These are phyloP conservation scores for Cryptus viduatorius DNA, from an alignment of 2,888 invertebrate species.

Conservation along the genomic window DNA sequence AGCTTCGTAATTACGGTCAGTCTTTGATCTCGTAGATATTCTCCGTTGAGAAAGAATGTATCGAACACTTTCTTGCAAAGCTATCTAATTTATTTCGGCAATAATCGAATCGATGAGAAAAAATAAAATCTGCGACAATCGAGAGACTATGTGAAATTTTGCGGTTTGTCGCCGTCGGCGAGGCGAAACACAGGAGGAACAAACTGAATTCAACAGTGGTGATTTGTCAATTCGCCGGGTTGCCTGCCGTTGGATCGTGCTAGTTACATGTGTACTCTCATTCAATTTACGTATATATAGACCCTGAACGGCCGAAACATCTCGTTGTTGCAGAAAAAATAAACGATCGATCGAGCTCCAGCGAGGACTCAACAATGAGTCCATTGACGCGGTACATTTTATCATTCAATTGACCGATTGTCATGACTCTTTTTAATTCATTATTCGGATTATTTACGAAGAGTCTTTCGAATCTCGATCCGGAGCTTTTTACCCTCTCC, in stretches of 20 bases:
- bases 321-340: neutral
- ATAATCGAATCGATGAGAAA: slow-evolving; percentile 26
- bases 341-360: neutral
- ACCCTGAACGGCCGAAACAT: neutral
- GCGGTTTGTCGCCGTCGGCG: slow-evolving; percentile 4
- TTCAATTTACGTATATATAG: neutral
- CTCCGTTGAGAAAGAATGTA: neutral
- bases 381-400: neutral
- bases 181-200: neutral
- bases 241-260: slow-evolving; percentile 3
- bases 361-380: neutral
- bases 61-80: neutral
- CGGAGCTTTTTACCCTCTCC: neutral
- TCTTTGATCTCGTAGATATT: slow-evolving; percentile 2
- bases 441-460: neutral
- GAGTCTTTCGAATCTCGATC: neutral
- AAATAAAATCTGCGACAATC: slow-evolving; percentile 17
- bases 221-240: slow-evolving; percentile 4
- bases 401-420: neutral
- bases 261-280: neutral
- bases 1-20: neutral
- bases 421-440: slow-evolving; percentile 2
- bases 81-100: slow-evolving; percentile 2
- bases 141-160: slow-evolving; percentile 18
- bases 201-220: neutral